These are phyloP conservation scores for Eulithis prunata DNA, from an alignment of 2,888 invertebrate species.

Conservation along the genomic window DNA sequence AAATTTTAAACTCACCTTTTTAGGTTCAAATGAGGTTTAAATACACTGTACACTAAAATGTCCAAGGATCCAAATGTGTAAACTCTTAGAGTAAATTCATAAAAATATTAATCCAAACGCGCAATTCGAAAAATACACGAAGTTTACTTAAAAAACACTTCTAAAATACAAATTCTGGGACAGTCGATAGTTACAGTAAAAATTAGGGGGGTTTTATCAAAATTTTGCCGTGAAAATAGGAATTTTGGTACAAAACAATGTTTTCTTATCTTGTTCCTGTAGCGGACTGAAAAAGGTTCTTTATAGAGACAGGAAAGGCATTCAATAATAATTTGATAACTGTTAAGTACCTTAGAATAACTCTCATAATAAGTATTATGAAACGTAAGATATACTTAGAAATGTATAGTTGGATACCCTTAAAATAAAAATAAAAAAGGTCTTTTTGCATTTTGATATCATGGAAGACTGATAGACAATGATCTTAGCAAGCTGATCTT, in stretches of 20 bases:
- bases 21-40: too few relatives aligned
- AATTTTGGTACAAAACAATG: slow-evolving; percentile 49
- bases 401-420: too few relatives aligned
- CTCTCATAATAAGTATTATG: too few relatives aligned
- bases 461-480: too few relatives aligned
- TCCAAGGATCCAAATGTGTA: slow-evolving; percentile 1
- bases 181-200: slow-evolving; percentile 16
- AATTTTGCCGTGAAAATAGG: slow-evolving; percentile 31
- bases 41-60: too few relatives aligned
- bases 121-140: slow-evolving; percentile 17
- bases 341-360: background rate
- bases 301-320: slow-evolving; percentile 34
- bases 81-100: slow-evolving; percentile 3
- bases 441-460: too few relatives aligned
- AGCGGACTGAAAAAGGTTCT: slow-evolving; percentile 49
- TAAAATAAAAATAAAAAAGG: too few relatives aligned
- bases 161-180: slow-evolving; percentile 22
- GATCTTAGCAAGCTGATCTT: too few relatives aligned
- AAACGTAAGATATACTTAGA: too few relatives aligned
- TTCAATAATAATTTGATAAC: background rate
- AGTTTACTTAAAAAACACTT: slow-evolving; percentile 22
- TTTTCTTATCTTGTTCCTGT: slow-evolving; percentile 44
- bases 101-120: slow-evolving; percentile 6
- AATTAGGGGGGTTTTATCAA: slow-evolving; percentile 17
- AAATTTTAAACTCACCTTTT: too few relatives aligned